Conservation (phyloP, 53 echinoderm and acorn worm species). For the Zoroaster sp. region DNA sequence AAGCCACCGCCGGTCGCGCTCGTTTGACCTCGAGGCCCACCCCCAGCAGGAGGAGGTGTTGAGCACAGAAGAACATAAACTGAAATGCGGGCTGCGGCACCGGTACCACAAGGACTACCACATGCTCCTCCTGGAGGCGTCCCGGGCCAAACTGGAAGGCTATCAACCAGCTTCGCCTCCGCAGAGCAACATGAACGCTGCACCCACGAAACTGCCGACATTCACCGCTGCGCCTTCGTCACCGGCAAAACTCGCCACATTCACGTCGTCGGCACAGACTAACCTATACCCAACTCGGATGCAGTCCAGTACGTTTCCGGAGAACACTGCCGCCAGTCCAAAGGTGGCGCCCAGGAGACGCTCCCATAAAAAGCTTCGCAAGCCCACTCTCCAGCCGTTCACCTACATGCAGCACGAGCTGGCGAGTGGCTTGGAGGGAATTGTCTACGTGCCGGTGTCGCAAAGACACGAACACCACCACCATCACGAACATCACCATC, state of each 20-base stretch:
- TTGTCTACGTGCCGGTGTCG: conserved; percentile 38
- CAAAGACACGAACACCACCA: conserved; percentile 90
- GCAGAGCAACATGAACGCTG: not conserved
- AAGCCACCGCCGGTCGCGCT: conserved; percentile 53
- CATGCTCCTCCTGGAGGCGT: conserved; percentile 78
- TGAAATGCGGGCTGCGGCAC: conserved; percentile 49
- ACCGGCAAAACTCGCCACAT: conserved; percentile 7
- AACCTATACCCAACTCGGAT: conserved; percentile 53
- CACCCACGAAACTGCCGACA: conserved; percentile 15
- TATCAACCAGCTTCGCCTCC: conserved; percentile 25
- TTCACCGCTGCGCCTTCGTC: conserved; percentile 33
- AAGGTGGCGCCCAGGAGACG: conserved; percentile 13
- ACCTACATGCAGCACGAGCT: conserved; percentile 93
- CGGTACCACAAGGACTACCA: conserved; percentile 78
- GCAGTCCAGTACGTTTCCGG: conserved; percentile 3
- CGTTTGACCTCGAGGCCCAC: conserved; percentile 48
- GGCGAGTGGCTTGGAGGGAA: conserved; percentile 64
- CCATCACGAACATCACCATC: conserved; percentile 92
- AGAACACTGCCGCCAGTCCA: conserved; percentile 24
- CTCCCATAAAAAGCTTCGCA: conserved; percentile 27
- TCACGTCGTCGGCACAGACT: conserved; percentile 1
- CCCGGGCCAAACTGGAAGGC: conserved; percentile 72
- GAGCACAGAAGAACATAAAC: conserved; percentile 48
- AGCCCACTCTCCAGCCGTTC: conserved; percentile 77
- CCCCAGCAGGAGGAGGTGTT: conserved; percentile 14